Percentiles rank a stretch among this genome's conserved stretches.
Conservation (phyloP, 1,140 invertebrate species). For the Meloidogyne hapla region DNA sequence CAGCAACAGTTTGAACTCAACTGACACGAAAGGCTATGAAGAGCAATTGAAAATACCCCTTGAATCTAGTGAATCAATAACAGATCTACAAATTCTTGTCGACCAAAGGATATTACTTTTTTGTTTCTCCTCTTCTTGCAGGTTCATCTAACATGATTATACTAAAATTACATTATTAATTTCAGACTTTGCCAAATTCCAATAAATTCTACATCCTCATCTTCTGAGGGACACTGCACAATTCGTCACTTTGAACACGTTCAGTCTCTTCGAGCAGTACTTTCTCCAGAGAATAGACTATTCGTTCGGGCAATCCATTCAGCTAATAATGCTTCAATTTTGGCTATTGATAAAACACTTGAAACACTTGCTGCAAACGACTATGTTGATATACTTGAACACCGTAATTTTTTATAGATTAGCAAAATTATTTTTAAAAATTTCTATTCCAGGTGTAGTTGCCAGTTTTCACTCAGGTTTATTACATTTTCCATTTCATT, state of each 20-base stretch:
- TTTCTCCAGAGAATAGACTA: constrained; percentile 1
- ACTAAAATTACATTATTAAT: not conserved
- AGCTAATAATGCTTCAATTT: not conserved
- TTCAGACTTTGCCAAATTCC: constrained; percentile 18
- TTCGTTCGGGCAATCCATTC: constrained; percentile 18
- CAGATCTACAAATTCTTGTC: not conserved
- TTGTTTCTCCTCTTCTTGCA: not conserved
- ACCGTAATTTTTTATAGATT: not conserved
- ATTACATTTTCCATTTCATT: not conserved
- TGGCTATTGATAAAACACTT: not conserved
- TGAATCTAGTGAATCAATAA: too few relatives aligned
- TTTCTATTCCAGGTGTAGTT: constrained; percentile 8
- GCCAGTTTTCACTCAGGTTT: constrained; percentile 11
- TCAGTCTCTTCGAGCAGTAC: constrained; percentile 11
- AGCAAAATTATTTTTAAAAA: not conserved
- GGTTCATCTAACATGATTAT: not conserved
- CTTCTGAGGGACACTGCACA: not conserved
- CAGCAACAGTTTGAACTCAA: not conserved
- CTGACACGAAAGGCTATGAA: not conserved
- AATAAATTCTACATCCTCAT: not conserved
- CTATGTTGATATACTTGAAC: constrained; percentile 2
- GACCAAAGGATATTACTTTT: not conserved
- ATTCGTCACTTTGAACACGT: not conserved
- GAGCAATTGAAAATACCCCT: not conserved
- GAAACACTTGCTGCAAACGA: constrained; percentile 9